Evolutionary conservation across 2,888 invertebrate genomes (phyloP), one percentile per base, ranked within the genome.

Genomic region (Ectemnius cavifrons): DNA sequence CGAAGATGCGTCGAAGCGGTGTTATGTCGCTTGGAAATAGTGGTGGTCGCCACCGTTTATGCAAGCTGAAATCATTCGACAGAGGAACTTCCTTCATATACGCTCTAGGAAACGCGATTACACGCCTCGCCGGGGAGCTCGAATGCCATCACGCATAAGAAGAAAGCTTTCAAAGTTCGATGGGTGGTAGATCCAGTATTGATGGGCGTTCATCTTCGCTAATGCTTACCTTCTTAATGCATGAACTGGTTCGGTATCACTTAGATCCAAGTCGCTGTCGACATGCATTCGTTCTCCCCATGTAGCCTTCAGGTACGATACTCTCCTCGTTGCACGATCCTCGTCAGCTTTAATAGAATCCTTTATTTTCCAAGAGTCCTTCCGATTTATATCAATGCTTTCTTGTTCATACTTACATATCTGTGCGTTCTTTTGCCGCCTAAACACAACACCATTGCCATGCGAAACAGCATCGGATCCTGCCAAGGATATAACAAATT

Each of bases 231-330:
- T 95, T 92, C 94, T 93, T 28, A 93, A 91, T 67, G 92, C 91
- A 82, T 93, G 93, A 81, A 92, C 81, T 63, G 89, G 86, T 84
- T 95, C 95, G 2, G 93, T 92, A 78, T 95, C 95, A 81, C 93
- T 92, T 77, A 92, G 86, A 68, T 93, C 93, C 63, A 93, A 88
- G 84, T 95, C 95, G 86, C 94, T 94, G 88, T 96, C 96, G 80
- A 95, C 92, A 85, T 94, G 94, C 91, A 95, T 93, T 75, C 95
- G 92, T 87, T 95, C 95, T 77, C 95, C 95, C 93, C 96, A 96
- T 11, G 98, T 98, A 58, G 98, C 98, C 92, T 97, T 97, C 82
- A 98, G 92, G 92, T 98, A 98, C n/a, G 98, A 98, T 82, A 97
- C 97, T 84, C 98, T 93, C 83, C 98, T 94, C 92, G 96, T 96